Conservation (phyloP, 2,113 vertebrate species). For the Pollimyrus isidori region DNA sequence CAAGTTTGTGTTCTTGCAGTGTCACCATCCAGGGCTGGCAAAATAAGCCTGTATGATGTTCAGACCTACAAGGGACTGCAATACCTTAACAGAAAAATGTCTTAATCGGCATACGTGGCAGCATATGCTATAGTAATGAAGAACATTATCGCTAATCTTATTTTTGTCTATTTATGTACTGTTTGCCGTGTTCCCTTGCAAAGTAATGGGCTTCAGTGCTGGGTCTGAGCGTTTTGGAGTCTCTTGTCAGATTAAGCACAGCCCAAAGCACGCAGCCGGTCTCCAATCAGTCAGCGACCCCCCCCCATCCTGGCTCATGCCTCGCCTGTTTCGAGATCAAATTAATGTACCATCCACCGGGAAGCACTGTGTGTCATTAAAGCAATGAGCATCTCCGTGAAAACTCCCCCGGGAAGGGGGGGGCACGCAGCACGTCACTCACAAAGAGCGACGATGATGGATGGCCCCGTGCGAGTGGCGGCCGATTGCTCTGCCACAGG, state of each 20-base stretch:
- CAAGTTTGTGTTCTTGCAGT: background rate
- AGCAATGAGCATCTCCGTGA: slow-evolving; percentile 28
- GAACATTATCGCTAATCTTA: background rate
- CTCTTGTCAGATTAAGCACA: background rate
- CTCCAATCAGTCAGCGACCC: background rate
- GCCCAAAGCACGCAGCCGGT: background rate
- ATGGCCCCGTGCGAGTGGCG: background rate
- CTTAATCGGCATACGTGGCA: background rate
- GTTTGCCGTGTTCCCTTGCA: background rate
- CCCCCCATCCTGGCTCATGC: background rate
- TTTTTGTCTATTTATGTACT: background rate
- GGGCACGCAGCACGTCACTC: background rate
- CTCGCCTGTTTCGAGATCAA: slow-evolving; percentile 24
- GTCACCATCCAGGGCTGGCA: background rate
- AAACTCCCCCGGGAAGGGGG: background rate
- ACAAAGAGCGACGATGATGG: slow-evolving; percentile 23
- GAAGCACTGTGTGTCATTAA: slow-evolving; percentile 40
- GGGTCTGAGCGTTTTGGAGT: background rate
- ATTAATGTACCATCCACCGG: slow-evolving; percentile 43
- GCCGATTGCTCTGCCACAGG: background rate
- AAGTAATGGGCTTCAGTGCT: background rate
- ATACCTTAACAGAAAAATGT: background rate
- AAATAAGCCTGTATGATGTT: background rate
- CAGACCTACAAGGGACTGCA: background rate
- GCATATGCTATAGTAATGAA: background rate